Conservation (phyloP, 1,140 invertebrate genomes). For the Zaprionus africanus region DNA sequence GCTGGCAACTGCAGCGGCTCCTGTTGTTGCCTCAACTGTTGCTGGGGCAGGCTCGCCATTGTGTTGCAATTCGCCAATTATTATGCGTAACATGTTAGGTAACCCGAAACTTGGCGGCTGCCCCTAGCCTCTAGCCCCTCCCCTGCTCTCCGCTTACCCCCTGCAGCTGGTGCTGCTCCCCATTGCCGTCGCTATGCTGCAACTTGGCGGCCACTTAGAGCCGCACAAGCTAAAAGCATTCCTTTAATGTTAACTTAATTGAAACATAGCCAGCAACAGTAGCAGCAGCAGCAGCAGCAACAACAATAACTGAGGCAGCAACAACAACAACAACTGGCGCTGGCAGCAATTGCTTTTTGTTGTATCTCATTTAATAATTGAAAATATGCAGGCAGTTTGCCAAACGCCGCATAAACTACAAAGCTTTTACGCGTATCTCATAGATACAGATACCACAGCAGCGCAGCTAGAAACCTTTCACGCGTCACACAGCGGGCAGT, state of each 20-base stretch:
- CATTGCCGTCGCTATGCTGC: conserved; percentile 6
- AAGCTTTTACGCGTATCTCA: conserved; percentile 78
- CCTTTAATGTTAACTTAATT: conserved; percentile 79
- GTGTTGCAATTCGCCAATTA: conserved; percentile 63
- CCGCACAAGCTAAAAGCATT: conserved; percentile 68
- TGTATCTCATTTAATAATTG: conserved; percentile 58
- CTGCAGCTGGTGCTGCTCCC: conserved; percentile 1
- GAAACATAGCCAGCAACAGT: conserved; percentile 52
- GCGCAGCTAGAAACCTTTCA: conserved; percentile 42
- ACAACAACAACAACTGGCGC: not conserved
- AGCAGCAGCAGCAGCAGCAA: conserved; percentile 14
- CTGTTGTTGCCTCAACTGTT: conserved; percentile 16
- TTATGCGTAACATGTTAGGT: conserved; percentile 78
- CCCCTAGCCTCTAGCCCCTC: not conserved
- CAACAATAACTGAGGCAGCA: not conserved
- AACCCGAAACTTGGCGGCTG: conserved; percentile 45
- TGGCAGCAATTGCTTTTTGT: conserved; percentile 44
- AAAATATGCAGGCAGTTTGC: conserved; percentile 71
- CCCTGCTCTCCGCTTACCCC: not conserved
- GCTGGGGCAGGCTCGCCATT: conserved; percentile 20
- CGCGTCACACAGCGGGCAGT: conserved; percentile 40
- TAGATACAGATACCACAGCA: conserved; percentile 61
- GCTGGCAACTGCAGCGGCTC: not conserved
- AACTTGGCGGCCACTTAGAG: conserved; percentile 52
- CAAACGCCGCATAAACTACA: conserved; percentile 74